A percentile compares a stretch with the other conserved stretches of the same genome.
These are phyloP conservation scores for Salvator merianae DNA, from an alignment of 2,113 vertebrate genomes.

Conservation along the genomic window DNA sequence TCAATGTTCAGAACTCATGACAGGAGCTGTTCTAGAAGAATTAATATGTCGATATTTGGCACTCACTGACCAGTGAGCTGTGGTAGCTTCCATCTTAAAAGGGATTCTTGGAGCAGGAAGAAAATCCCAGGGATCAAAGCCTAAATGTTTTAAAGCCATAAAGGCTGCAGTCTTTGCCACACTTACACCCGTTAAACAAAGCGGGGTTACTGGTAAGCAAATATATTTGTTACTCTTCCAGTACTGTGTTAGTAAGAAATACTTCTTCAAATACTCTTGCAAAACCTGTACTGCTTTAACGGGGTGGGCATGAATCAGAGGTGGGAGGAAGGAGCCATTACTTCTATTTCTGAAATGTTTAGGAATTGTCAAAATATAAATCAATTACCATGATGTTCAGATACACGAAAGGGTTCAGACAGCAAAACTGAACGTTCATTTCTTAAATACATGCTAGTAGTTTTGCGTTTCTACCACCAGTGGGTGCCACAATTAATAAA, in stretches of 20 bases:
- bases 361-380: not conserved
- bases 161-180: not conserved
- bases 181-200: too few species aligned
- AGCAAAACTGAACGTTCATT: not conserved
- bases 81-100: not conserved
- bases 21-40: not conserved
- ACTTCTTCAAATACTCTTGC: not conserved
- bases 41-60: not conserved
- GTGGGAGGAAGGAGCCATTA: not conserved
- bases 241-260: not conserved
- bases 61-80: not conserved
- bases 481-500: not conserved
- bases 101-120: not conserved
- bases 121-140: not conserved
- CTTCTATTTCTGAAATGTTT: not conserved
- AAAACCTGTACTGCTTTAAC: not conserved
- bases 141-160: too few species aligned
- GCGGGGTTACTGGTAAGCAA: not conserved
- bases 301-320: too few species aligned
- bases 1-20: not conserved
- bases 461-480: not conserved
- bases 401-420: not conserved
- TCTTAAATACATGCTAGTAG: not conserved
- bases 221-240: not conserved
- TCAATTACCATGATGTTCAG: not conserved